Percentiles rank a stretch among this genome's conserved stretches.
These are phyloP conservation scores for Brachionus manjavacas DNA, from an alignment of 1,140 invertebrate species.

Conservation along the genomic window DNA sequence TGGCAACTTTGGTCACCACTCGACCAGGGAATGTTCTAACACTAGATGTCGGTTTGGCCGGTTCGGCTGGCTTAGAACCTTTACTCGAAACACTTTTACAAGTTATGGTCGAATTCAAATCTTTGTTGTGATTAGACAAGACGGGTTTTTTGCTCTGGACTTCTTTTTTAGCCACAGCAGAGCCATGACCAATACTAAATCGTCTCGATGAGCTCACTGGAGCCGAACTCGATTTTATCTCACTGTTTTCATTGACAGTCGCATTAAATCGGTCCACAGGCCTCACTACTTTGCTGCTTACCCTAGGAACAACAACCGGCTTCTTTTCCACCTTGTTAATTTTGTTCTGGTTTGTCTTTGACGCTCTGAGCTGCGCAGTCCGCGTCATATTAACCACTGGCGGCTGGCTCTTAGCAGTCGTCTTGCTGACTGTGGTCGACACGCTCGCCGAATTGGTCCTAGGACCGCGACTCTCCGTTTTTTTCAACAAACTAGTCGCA, in stretches of 20 bases:
- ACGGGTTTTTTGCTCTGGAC: neutral
- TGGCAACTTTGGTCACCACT: neutral
- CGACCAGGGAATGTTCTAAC: neutral
- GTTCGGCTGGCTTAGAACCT: neutral
- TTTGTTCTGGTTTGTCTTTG: neutral
- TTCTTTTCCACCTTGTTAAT: neutral
- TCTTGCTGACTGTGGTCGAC: neutral
- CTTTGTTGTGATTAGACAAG: neutral
- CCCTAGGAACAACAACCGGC: neutral
- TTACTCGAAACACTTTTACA: neutral
- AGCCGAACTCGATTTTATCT: neutral
- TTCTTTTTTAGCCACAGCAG: neutral
- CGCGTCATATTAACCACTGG: neutral
- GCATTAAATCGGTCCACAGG: neutral
- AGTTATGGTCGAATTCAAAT: neutral
- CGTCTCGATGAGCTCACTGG: neutral
- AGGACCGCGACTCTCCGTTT: neutral
- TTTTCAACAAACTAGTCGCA: neutral
- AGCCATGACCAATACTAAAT: neutral
- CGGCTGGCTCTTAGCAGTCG: neutral
- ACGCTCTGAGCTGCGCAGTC: neutral
- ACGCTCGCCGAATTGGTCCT: neutral
- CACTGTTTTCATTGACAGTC: neutral
- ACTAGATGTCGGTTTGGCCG: neutral
- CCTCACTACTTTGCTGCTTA: neutral